Base-by-base conservation (phyloP, 2,888 invertebrate species). In the Drosophila rubida region DNA sequence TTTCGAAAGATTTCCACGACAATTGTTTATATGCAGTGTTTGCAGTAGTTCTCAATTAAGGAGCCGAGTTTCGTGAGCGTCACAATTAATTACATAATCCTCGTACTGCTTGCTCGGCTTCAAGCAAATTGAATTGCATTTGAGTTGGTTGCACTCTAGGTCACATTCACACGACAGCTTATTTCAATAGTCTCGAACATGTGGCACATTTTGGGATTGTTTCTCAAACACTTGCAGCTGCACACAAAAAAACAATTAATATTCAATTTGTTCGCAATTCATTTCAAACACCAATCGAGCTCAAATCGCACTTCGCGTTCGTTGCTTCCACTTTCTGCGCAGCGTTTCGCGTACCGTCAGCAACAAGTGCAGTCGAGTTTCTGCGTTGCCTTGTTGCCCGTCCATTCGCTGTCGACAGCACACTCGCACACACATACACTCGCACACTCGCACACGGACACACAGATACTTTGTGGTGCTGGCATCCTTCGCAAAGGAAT, bases 321-420 rank as follows among this genome's bases (percentile, higher is more conserved):
- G 42, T 30, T 25, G n/a, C 35, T 39, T 14, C 44, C 3, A 4
- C 8, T 14, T 44, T 11, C 9, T 45, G 51, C 59, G 53, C 37
- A 23, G 5, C 64, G 53, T 55, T 60, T 46, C 50, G 68, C 69
- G 72, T 61, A 75, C 75, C 75, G 77, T 83, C 88, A 89, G 90
- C 90, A 90, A 90, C 90, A 90, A 90, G 90, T 90, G 90, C 76
- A 85, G 71, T 74, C 70, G 37, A 68, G 76, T 50, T 74, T 90
- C 89, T 90, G 80, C 65, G 58, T 68, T 11, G 61, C 27, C 42
- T 64, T 66, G 62, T 66, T 50, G 57, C 57, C 32, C 16, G n/a
- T 30, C 45, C 22, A 42, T 61, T 49, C 41, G 42, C 53, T 27
- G 19, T 62, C 46, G 46, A 27, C 65, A 65, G 44, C 42, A 46